Evolutionary conservation across 2,888 invertebrate genomes (phyloP).

Genomic region (Muschampia plurimacula): DNA sequence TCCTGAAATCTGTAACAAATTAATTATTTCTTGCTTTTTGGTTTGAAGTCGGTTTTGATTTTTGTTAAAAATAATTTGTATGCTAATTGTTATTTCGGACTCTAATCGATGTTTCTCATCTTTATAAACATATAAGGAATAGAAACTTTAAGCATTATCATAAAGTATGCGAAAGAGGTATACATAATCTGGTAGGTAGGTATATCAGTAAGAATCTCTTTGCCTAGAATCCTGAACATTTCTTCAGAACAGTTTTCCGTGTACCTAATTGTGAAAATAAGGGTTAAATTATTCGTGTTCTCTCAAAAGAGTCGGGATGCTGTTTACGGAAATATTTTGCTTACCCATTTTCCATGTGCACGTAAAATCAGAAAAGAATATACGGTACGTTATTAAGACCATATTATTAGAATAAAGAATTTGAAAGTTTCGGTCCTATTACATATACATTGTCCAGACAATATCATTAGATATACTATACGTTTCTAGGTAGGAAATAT

Average conservation of each 20-base stretch:
- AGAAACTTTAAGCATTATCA: too few species aligned
- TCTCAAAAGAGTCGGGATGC: conserved; percentile 11
- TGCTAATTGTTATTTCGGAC: too few species aligned
- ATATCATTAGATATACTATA: neutral
- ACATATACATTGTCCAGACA: neutral
- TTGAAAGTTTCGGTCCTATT: neutral
- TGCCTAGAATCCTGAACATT: neutral
- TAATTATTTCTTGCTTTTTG: too few species aligned
- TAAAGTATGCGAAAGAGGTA: too few species aligned
- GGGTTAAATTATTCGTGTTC: conserved; percentile 14
- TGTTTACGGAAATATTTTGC: conserved; percentile 47
- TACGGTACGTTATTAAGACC: neutral
- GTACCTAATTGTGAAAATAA: conserved; percentile 17
- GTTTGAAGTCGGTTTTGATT: too few species aligned
- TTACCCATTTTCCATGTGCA: conserved; percentile 54
- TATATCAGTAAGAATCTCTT: neutral
- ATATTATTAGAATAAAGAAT: neutral
- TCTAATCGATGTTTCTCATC: too few species aligned
- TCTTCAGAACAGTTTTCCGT: neutral
- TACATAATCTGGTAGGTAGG: too few species aligned
- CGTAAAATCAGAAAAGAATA: neutral
- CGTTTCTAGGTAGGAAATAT: too few species aligned
- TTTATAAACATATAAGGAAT: too few species aligned
- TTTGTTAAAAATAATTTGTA: too few species aligned
- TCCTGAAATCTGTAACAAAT: too few species aligned